These are phyloP conservation scores for Sinonovacula constricta DNA, from an alignment of 1,140 invertebrate species.

Conservation along the genomic window DNA sequence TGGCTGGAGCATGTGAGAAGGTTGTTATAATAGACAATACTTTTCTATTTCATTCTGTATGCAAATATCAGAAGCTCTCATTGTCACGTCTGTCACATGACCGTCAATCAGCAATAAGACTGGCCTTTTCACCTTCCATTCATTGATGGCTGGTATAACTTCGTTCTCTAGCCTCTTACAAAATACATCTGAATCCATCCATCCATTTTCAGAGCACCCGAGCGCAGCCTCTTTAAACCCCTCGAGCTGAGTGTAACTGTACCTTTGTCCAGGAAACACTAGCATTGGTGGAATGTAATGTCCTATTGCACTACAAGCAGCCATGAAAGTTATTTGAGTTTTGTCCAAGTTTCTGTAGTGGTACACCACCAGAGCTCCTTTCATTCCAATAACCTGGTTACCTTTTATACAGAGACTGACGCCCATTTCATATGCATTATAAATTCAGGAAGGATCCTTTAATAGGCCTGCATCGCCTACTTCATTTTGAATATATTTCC, in stretches of 20 bases:
- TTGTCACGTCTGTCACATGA: too few relatives aligned
- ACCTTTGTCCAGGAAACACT: not conserved
- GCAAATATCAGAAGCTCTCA: too few relatives aligned
- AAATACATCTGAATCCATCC: conserved; percentile 1
- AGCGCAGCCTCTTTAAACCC: conserved; percentile 2
- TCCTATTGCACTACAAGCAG: not conserved
- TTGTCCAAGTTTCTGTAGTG: not conserved
- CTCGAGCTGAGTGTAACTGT: not conserved
- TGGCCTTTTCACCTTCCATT: too few relatives aligned
- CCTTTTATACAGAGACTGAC: not conserved
- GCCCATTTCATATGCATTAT: not conserved
- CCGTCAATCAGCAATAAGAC: too few relatives aligned
- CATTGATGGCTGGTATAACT: too few relatives aligned
- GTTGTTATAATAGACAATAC: too few relatives aligned
- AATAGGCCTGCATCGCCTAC: not conserved
- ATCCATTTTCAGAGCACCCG: not conserved
- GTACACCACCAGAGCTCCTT: not conserved
- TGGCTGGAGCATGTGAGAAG: too few relatives aligned
- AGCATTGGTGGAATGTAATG: conserved; percentile 8
- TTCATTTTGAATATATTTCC: not conserved
- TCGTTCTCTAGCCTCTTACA: too few relatives aligned
- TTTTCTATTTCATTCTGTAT: too few relatives aligned
- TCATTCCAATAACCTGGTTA: not conserved
- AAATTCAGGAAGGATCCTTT: not conserved
- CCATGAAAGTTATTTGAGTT: not conserved